phyloP scores from a whole-genome alignment of 2,797 vertebrate genomes.

The Falco rusticolus region DNA sequence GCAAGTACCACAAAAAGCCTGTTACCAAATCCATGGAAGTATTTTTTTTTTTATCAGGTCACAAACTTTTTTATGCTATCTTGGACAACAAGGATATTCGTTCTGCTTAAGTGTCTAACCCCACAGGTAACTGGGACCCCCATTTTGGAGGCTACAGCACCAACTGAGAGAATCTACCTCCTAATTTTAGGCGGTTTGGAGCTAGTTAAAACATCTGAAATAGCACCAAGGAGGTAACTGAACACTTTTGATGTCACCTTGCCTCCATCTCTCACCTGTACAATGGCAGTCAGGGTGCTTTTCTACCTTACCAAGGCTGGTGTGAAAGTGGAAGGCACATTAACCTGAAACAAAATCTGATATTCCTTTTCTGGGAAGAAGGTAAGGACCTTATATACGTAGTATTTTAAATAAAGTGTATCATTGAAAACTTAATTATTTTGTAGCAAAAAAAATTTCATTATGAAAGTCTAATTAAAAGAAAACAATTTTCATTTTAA shows the following conservation, averaged over 20 bases:
- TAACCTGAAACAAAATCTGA: neutral
- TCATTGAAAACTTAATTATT: constrained; percentile 42
- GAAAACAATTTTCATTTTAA: constrained; percentile 62
- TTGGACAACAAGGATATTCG: neutral
- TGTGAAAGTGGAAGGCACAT: neutral
- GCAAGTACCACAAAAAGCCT: neutral
- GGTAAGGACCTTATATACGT: neutral
- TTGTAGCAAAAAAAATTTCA: constrained; percentile 50
- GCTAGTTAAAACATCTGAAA: neutral
- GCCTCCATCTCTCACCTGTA: neutral
- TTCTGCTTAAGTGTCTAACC: neutral
- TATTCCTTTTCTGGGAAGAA: neutral
- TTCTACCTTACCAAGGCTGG: neutral
- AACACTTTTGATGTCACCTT: neutral
- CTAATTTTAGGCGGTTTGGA: neutral
- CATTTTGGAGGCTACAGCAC: neutral
- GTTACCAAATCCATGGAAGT: fast-evolving
- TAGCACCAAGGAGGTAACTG: neutral
- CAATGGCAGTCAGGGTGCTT: neutral
- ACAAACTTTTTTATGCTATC: neutral
- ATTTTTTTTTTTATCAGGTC: neutral
- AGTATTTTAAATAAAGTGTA: constrained; percentile 26
- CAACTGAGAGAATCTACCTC: neutral
- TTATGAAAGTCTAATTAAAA: constrained; percentile 63
- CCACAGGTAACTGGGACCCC: neutral